A percentile compares a stretch with the other conserved stretches of the same genome.
Evolutionary conservation across 2,888 invertebrate genomes (phyloP).

Genomic region (Pseudoips prasinana): DNA sequence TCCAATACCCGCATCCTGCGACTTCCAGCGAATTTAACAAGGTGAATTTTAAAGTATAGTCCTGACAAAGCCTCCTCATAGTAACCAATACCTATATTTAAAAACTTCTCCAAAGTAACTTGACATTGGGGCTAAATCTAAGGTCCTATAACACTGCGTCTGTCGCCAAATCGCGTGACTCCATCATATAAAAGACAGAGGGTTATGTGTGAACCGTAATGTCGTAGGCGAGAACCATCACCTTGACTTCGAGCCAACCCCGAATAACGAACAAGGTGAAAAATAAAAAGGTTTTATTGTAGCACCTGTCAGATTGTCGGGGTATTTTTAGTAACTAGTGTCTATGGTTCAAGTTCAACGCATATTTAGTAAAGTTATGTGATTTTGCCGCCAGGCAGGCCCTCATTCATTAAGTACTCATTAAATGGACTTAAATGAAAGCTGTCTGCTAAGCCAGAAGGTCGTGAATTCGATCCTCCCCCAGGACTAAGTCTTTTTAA

Average conservation of each 20-base stretch:
- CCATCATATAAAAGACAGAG: conserved; percentile 18
- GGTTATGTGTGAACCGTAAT: conserved; percentile 18
- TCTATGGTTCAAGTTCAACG: no score
- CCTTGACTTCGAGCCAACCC: conserved; percentile 24
- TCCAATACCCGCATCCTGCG: no score
- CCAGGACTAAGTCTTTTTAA: no score
- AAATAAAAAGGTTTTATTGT: conserved; percentile 3
- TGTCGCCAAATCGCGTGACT: conserved; percentile 26
- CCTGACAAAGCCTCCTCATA: no score
- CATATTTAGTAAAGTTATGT: no score
- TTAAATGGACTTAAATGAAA: no score
- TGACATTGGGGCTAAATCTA: conserved; percentile 24
- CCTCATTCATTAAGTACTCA: no score
- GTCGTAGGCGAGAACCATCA: conserved; percentile 22
- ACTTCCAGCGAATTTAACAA: no score
- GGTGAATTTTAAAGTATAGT: no score
- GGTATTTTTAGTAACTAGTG: background rate
- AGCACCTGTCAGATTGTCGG: conserved; percentile 1
- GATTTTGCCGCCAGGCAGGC: no score
- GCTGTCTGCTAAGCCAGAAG: no score
- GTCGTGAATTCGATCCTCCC: no score
- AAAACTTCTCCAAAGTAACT: conserved; percentile 16
- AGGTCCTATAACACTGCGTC: conserved; percentile 1
- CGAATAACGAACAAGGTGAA: background rate
- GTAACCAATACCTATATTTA: conserved; percentile 1